A percentile compares a stretch with the other conserved stretches of the same genome.
phyloP scores from a whole-genome alignment of 2,797 vertebrate genomes.

The Acrossocheilus wenchowensis region DNA sequence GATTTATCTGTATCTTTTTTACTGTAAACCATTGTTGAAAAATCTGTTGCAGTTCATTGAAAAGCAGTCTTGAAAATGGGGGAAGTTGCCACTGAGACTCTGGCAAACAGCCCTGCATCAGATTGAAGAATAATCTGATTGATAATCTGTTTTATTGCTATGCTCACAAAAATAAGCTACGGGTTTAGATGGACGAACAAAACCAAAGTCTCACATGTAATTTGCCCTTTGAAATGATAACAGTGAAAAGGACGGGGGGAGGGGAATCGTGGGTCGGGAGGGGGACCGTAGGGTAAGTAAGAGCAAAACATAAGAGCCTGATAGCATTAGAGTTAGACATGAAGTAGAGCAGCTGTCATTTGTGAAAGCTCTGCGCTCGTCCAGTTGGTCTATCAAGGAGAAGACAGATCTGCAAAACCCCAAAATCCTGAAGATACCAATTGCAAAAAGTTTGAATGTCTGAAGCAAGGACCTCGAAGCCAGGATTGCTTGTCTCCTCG shows the following conservation, averaged over 20 bases:
- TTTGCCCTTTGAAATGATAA: conserved; percentile 74
- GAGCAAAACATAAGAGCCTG: conserved; percentile 46
- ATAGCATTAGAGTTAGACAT: conserved; percentile 48
- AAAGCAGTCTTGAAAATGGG: neutral
- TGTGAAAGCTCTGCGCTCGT: conserved; percentile 16
- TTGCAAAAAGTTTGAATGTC: conserved; percentile 76
- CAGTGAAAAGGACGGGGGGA: conserved; percentile 68
- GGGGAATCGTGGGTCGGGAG: neutral
- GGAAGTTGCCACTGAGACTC: neutral
- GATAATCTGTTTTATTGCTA: conserved; percentile 68
- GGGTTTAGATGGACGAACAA: conserved; percentile 54
- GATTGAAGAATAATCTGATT: conserved; percentile 68
- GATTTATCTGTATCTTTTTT: neutral
- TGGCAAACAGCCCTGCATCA: conserved; percentile 53
- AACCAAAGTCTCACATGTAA: conserved; percentile 62
- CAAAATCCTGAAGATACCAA: conserved; percentile 62
- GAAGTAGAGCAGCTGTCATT: conserved; percentile 51
- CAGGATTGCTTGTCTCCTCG: conserved; percentile 73
- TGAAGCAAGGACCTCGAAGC: conserved; percentile 68
- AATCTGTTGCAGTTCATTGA: neutral
- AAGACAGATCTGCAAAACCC: conserved; percentile 51
- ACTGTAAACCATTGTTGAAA: conserved; percentile 6
- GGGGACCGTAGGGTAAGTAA: neutral
- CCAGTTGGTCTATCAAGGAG: neutral
- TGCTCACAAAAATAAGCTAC: conserved; percentile 60